Percentiles rank a stretch among this genome's conserved stretches.
These are phyloP conservation scores for Pseudotriccus pelzelni DNA, from an alignment of 2,797 vertebrate species.

Conservation along the genomic window DNA sequence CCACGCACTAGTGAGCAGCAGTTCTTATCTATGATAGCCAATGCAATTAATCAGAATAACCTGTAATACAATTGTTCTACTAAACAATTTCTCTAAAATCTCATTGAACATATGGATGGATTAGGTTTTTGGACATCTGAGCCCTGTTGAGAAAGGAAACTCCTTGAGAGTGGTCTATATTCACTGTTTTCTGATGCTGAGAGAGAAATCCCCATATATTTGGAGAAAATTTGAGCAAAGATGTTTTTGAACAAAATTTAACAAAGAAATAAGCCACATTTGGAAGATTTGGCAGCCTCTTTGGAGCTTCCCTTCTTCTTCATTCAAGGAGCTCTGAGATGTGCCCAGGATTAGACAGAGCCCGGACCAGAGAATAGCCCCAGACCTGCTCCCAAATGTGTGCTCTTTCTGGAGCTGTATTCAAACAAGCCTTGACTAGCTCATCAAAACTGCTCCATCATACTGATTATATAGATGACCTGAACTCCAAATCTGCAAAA, in stretches of 20 bases:
- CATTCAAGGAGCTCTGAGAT: fast-evolving
- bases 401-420: neutral
- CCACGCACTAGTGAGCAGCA: neutral
- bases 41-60: neutral
- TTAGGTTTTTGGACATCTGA: neutral
- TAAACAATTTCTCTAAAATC: neutral
- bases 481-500: neutral
- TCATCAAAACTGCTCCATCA: neutral
- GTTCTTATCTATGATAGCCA: neutral
- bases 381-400: neutral
- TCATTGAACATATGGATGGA: neutral
- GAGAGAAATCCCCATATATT: neutral
- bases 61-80: neutral
- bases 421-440: neutral
- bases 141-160: neutral
- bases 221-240: neutral
- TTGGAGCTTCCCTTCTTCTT: neutral
- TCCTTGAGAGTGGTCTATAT: neutral
- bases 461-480: neutral
- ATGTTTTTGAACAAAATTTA: neutral
- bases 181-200: neutral
- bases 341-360: neutral
- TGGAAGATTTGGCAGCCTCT: neutral
- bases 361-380: neutral
- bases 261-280: neutral